phyloP scores from a whole-genome alignment of 2,888 invertebrate genomes.

The Tortricodes alternella region DNA sequence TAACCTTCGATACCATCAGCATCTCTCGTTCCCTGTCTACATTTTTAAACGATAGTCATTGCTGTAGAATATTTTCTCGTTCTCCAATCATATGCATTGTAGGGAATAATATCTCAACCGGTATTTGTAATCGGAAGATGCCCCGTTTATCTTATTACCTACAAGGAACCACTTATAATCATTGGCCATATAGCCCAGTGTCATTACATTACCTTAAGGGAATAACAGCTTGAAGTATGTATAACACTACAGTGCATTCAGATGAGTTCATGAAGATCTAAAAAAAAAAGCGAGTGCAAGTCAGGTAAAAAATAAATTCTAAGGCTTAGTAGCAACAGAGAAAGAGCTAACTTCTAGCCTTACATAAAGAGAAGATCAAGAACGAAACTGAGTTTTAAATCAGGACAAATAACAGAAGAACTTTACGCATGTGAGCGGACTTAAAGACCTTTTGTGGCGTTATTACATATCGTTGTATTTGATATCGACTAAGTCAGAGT shows the following conservation, averaged over 20 bases:
- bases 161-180: conserved; percentile 36
- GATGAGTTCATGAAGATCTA: background rate
- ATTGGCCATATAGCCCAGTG: conserved; percentile 33
- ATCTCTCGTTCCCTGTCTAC: background rate
- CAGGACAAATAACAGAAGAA: background rate
- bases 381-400: too few species aligned
- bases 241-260: conserved; percentile 3
- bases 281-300: background rate
- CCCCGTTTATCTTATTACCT: conserved; percentile 27
- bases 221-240: conserved; percentile 15
- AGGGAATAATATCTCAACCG: conserved; percentile 26
- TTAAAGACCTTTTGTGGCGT: conserved; percentile 4
- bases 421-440: background rate
- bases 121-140: conserved; percentile 32
- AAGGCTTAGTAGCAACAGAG: background rate
- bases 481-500: conserved; percentile 20
- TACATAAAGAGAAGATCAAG: too few species aligned
- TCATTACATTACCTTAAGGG: conserved; percentile 11
- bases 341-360: background rate
- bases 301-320: background rate
- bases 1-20: too few species aligned
- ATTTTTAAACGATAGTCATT: background rate
- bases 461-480: conserved; percentile 14
- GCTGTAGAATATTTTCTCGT: conserved; percentile 13
- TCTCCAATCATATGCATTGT: conserved; percentile 6